phyloP scores from a whole-genome alignment of 2,888 invertebrate genomes.

The Dicycla oo region DNA sequence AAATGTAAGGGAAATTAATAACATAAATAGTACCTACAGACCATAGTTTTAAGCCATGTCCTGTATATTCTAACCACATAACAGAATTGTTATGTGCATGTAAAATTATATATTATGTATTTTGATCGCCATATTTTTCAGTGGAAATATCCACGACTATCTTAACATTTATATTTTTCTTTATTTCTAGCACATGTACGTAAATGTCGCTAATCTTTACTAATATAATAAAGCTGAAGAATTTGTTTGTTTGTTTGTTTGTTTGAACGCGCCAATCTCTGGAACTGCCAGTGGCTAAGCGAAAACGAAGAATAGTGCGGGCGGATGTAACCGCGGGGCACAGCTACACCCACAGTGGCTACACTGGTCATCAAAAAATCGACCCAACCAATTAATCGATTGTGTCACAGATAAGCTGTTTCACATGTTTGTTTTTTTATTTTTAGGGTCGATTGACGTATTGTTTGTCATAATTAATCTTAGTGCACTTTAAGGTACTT shows the following conservation, averaged over 20 bases:
- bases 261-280: no score
- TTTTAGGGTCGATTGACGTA: no score
- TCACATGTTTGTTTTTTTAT: no score
- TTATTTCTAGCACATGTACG: neutral
- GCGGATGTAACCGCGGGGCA: neutral
- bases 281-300: no score
- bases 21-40: conserved; percentile 2
- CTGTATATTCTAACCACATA: neutral
- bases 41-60: conserved; percentile 5
- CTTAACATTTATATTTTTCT: neutral
- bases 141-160: neutral
- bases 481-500: no score
- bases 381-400: no score
- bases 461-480: no score
- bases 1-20: conserved; percentile 20
- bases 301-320: no score
- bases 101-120: neutral
- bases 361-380: no score
- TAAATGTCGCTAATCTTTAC: neutral
- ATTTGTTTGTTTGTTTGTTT: no score
- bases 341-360: no score
- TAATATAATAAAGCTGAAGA: neutral
- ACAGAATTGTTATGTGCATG: neutral
- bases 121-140: neutral
- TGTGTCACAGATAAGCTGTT: no score